Evolutionary conservation across 2,113 vertebrate species (phyloP).

Genomic region (Toxotes jaculatrix): DNA sequence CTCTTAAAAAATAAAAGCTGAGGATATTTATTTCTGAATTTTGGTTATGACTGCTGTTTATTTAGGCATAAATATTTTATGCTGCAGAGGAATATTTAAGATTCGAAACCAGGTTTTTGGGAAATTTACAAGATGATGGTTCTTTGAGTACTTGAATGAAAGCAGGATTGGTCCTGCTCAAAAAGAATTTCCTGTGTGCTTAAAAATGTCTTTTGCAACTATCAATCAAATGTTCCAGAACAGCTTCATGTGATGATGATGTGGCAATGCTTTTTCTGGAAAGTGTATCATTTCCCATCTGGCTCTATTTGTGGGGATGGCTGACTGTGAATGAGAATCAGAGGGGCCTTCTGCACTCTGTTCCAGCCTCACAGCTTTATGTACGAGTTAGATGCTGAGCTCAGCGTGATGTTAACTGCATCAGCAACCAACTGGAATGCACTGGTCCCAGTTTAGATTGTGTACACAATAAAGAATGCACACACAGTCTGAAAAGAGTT

Average conservation of each 20-base stretch:
- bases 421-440: conserved; percentile 51
- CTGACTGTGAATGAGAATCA: conserved; percentile 34
- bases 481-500: conserved; percentile 26
- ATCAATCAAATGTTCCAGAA: conserved; percentile 14
- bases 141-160: conserved; percentile 16
- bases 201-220: conserved; percentile 4
- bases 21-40: background rate
- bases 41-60: background rate
- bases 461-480: conserved; percentile 27
- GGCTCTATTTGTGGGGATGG: conserved; percentile 21
- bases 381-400: conserved; percentile 44
- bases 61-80: background rate
- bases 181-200: conserved; percentile 11
- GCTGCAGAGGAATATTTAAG: background rate
- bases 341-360: background rate
- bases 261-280: background rate
- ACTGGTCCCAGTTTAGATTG: conserved; percentile 32
- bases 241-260: conserved; percentile 7
- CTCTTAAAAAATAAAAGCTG: background rate
- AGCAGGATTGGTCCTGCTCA: conserved; percentile 8
- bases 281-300: conserved; percentile 29
- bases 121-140: background rate
- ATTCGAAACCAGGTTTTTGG: background rate
- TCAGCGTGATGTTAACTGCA: conserved; percentile 56
- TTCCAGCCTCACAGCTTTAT: conserved; percentile 16